Conservation (phyloP, 1,140 invertebrate genomes). For the Notospermus geniculatus region DNA sequence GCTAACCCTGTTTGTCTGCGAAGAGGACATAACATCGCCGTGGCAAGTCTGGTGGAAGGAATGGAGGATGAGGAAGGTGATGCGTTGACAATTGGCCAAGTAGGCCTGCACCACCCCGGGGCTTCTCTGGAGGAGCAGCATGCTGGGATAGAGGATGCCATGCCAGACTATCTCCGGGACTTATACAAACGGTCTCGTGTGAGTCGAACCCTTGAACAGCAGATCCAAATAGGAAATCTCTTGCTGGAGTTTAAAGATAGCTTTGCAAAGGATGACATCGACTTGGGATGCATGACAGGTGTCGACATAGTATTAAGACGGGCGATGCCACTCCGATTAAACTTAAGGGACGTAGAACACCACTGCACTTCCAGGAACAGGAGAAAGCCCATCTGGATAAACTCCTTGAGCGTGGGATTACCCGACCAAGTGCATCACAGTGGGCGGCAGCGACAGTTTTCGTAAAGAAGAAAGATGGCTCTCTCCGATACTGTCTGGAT, state of each 20-base stretch:
- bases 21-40: no score
- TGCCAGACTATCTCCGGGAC: no score
- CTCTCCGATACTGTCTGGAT: neutral
- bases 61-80: no score
- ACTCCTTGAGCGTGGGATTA: neutral
- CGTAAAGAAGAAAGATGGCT: slow-evolving; percentile 4
- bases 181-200: no score
- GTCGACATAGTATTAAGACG: slow-evolving; percentile 2
- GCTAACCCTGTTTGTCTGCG: no score
- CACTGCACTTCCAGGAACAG: neutral
- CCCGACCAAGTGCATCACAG: neutral
- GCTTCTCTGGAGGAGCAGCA: no score
- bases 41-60: no score
- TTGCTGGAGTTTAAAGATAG: slow-evolving; percentile 2
- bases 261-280: slow-evolving; percentile 2
- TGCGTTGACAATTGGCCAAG: no score
- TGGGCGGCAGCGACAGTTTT: slow-evolving; percentile 4
- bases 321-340: neutral
- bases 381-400: slow-evolving; percentile 6
- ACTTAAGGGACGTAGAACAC: neutral
- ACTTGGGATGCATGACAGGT: neutral
- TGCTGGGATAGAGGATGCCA: no score
- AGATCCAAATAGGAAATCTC: neutral
- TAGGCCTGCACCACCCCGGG: no score
- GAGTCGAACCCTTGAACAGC: neutral